Evolutionary conservation across 2,113 vertebrate genomes (phyloP), one percentile per base, ranked within the genome.

Genomic region (Galemys pyrenaicus): DNA sequence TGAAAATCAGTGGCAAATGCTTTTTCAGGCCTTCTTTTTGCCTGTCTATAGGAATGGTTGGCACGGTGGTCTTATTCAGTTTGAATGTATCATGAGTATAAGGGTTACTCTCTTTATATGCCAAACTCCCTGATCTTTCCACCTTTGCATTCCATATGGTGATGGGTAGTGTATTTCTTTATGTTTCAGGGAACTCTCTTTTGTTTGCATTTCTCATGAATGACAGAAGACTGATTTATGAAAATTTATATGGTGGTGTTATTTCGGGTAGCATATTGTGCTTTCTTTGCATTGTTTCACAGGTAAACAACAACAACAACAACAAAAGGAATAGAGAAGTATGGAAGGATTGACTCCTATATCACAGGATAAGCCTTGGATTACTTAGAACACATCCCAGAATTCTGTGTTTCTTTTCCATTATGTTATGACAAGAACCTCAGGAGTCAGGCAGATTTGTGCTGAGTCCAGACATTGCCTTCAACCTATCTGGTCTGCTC

Each of bases 211-310:
- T n/a, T 90, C n/a, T 82, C 35, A 73, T 83, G 62, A 95, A 44
- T 83, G 35, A 91, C 1, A 46, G 35, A 83, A 83, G 22, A 20
- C 32, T 91, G 35, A 78, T 70, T 94, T 82, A 26, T 80, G 28
- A 26, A 79, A 85, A 39, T 92, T 62, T 91, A 58, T 58, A 30
- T 78, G 24, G 15, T 44, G 9, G n/a, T 89, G 13, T n/a, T 80
- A 73, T 86, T 85, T 74, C 41, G 32, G 87, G 78, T n/a, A 89
- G 24, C 28, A 84, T 44, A 74, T 78, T 70, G 17, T 77, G 39
- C 32, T 90, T 67, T 87, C 24, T 89, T 87, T 87, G 51, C 20
- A 71, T 77, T 87, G 46, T 92, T 92, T 85, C 20, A 64, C 35
- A 85, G 75, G 41, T 65, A 88, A 78, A 41, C 20, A 67, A 62